Base-by-base conservation (phyloP, 2,888 invertebrate species). In the Hyalella azteca region DNA sequence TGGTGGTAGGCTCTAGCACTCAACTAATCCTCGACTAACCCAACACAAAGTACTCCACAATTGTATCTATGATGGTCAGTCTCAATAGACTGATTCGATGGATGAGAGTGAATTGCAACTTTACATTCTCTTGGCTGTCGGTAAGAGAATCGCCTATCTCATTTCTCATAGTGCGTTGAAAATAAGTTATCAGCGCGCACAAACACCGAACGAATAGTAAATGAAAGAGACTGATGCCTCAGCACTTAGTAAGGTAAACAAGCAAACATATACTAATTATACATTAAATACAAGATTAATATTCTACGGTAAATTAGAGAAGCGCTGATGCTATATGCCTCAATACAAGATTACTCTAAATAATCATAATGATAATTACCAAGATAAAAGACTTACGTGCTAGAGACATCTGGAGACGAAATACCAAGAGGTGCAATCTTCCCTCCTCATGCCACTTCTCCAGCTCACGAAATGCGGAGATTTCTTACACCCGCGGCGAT, bases 161-260 rank as follows among this genome's bases (percentile, higher is more conserved):
- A 77, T 77, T 50, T 49, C 32, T 32, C 75, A 40, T 9, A 26
- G 54, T 78, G 40, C 41, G 60, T 40, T 60, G 39, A 78, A 78
- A 60, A 60, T 41, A 54, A 78, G 60, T 78, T 78, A 60, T 32
- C 39, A 39, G 40, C 22, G 60, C 40, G 59, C 78, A n/a, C 48
- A 59, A 32, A 73, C 49, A 81, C 78, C 73, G 85, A 86, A 84
- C 85, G 85, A 86, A 86, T 85, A 86, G 86, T 86, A 86, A 85
- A 85, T 86, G 85, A 85, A 85, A n/a, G n/a, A n/a, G n/a, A n/a
- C 86, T 86, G 86, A 86, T 86, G 81, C 78, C 81, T 80, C 81
- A 80, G 81, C 83, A 81, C 79, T 78, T 76, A 80, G 80, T 80
- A 77, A 81, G 79, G 50, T 78, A 82, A 82, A 83, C 80, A 81